Evolutionary conservation across 2,797 vertebrate species (phyloP).

Genomic region (Tadarida brasiliensis): DNA sequence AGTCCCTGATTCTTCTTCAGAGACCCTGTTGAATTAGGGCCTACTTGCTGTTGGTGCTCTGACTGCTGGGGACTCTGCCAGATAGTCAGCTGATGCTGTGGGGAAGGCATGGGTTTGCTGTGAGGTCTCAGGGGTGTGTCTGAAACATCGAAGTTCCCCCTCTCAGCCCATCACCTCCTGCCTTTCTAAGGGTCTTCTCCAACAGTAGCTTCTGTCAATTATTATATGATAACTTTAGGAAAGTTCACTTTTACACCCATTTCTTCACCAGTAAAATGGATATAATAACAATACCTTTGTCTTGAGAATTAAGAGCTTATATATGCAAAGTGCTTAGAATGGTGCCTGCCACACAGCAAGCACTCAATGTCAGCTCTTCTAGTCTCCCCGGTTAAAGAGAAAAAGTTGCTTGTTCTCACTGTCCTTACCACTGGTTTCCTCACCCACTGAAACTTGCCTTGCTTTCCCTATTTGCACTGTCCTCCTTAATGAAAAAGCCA

Average conservation of each 20-base stretch:
- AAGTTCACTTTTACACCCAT: constrained; percentile 20
- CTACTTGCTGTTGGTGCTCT: background rate
- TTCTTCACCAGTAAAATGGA: constrained; percentile 34
- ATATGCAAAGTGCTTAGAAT: background rate
- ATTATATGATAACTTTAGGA: background rate
- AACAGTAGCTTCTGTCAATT: background rate
- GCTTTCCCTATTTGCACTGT: background rate
- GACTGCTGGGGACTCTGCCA: background rate
- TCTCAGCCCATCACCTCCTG: background rate
- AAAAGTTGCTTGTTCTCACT: background rate
- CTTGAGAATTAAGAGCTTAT: background rate
- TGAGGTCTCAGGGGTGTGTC: background rate
- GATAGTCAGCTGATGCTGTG: background rate
- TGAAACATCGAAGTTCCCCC: background rate
- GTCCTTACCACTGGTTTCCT: background rate
- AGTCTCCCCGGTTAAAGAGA: background rate
- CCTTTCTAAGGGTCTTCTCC: background rate
- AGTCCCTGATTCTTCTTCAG: background rate
- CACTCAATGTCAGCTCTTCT: background rate
- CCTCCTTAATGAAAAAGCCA: background rate
- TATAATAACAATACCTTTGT: background rate
- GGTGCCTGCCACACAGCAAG: background rate
- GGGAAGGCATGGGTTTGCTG: background rate
- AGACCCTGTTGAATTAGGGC: background rate
- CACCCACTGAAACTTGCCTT: background rate